Evolutionary conservation across 92 coral and sea anemone genomes (phyloP), one percentile per base, ranked within the genome.

Genomic region (Paramuricea clavata): DNA sequence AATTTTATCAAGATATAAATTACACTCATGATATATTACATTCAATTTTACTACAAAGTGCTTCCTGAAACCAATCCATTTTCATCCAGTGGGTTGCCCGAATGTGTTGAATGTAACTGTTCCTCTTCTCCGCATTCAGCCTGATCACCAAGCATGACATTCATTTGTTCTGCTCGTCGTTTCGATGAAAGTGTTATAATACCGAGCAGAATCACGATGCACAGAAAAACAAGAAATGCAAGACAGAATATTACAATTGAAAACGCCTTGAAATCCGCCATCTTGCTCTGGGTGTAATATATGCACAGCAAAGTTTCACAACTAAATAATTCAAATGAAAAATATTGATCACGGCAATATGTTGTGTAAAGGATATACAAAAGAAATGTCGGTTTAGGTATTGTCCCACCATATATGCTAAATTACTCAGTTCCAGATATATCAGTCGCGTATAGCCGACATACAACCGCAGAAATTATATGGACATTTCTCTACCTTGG

Each of bases 61-160:
- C 30, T 44, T n/a, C 30, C 34, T 17, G 30, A 21, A 1, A 22
- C 49, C 41, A 52, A 31, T 39, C 60, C 79, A 31, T 9, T 41
- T 21, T 42, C 54, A 3, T 73, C 79, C 34, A 73, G 35, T 27
- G 79, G 79, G 41, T 73, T 44, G 11, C 79, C 79, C 21, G 79
- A 73, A 7, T 44, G 57, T 19, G 15, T 44, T 1, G 79, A 44
- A n/a, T 52, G n/a, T 26, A 21, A 43, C 0, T 70, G 26, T 16
- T 31, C 79, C 28, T n/a, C 54, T 73, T 73, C 57, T 42, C 30
- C 26, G 16, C 16, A 0, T 0, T 13, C 79, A n/a, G 49, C 31
- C 5, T 17, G 28, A 52, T 39, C 57, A 33, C 12, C 23, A n/a
- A n/a, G n/a, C n/a, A n/a, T n/a, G 76, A 15, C 22, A 15, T 8